phyloP scores from a whole-genome alignment of 2,113 vertebrate genomes.

The Phalacrocorax brasilianus region DNA sequence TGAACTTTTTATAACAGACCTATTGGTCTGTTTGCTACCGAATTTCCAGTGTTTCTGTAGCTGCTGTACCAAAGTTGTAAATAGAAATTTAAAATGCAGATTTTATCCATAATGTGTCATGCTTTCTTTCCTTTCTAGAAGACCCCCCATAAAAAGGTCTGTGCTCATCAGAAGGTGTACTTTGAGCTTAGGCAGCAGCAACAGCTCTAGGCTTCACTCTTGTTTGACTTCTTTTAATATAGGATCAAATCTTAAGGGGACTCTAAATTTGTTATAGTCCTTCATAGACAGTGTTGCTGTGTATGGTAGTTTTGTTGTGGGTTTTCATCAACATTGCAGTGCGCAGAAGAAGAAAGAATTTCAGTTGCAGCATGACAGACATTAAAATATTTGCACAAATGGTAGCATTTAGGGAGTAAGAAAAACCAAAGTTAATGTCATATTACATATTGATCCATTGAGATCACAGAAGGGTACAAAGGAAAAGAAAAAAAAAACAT shows the following conservation, averaged over 20 bases:
- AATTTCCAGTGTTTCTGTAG: background rate
- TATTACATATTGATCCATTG: background rate
- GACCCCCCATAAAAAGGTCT: background rate
- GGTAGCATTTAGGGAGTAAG: background rate
- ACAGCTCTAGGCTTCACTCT: background rate
- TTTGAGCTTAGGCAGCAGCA: background rate
- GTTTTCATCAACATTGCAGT: background rate
- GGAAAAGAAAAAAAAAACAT: rapidly evolving
- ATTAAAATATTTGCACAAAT: background rate
- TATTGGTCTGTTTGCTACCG: background rate
- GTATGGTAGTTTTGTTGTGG: background rate
- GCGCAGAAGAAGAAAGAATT: background rate
- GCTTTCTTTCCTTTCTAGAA: background rate
- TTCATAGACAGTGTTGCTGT: background rate
- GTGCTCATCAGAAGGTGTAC: background rate
- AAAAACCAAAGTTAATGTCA: background rate
- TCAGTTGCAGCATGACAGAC: background rate
- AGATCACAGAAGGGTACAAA: background rate
- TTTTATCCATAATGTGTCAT: background rate
- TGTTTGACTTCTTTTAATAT: background rate
- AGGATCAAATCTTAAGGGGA: background rate
- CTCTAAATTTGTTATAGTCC: background rate
- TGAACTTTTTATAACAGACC: background rate
- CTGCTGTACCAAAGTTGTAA: background rate
- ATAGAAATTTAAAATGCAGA: background rate